Evolutionary conservation across 2,797 vertebrate genomes (phyloP).

Genomic region (Microcaecilia unicolor): DNA sequence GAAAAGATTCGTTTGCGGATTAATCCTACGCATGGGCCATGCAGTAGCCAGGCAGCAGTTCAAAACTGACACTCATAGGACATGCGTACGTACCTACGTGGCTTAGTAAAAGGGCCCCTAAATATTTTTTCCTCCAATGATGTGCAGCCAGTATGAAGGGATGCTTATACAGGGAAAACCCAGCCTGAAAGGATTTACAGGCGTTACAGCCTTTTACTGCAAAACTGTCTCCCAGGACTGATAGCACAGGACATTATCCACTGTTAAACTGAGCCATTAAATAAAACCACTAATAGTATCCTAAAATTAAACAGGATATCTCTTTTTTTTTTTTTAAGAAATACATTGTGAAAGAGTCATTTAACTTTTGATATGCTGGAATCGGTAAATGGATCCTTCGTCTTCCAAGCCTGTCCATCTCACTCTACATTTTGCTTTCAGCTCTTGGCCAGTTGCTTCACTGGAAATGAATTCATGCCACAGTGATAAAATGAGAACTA

Average conservation of each 20-base stretch:
- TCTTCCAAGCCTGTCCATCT: too few species aligned
- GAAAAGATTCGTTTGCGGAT: too few species aligned
- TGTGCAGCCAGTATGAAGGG: too few species aligned
- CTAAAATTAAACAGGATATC: slow-evolving; percentile 53
- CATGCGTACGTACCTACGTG: too few species aligned
- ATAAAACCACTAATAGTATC: slow-evolving; percentile 44
- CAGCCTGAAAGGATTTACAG: slow-evolving; percentile 18
- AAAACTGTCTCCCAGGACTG: slow-evolving; percentile 38
- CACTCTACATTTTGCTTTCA: too few species aligned
- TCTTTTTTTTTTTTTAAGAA: too few species aligned
- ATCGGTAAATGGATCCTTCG: slow-evolving; percentile 18
- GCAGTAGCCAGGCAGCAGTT: too few species aligned
- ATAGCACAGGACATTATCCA: slow-evolving; percentile 30
- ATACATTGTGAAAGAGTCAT: slow-evolving; percentile 26
- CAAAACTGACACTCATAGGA: too few species aligned
- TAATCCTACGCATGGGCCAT: too few species aligned
- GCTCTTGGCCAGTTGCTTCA: not conserved
- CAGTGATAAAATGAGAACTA: slow-evolving; percentile 34
- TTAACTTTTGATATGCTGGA: slow-evolving; percentile 26
- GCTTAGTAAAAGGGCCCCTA: too few species aligned
- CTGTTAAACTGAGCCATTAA: slow-evolving; percentile 52
- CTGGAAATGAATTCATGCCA: slow-evolving; percentile 20
- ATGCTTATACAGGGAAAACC: too few species aligned
- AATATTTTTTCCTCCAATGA: too few species aligned
- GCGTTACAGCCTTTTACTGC: slow-evolving; percentile 5